A percentile compares a stretch with the other conserved stretches of the same genome.
These are phyloP conservation scores for Listronotus bonariensis DNA, from an alignment of 1,140 invertebrate genomes.

Conservation along the genomic window DNA sequence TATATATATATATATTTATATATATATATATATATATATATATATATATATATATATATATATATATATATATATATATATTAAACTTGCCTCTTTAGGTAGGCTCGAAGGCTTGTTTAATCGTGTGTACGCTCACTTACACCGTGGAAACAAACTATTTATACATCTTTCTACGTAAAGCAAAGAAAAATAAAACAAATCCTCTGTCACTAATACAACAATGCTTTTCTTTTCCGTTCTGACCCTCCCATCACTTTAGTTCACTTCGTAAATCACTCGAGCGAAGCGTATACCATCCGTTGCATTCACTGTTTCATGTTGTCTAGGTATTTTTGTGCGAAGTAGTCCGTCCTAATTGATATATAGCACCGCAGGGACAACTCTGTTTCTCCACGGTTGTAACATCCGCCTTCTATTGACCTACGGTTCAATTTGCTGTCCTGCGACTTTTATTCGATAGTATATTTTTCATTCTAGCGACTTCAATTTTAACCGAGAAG, in stretches of 20 bases:
- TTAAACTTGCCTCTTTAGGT: too few species aligned
- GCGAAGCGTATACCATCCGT: constrained; percentile 32
- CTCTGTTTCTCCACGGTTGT: constrained; percentile 19
- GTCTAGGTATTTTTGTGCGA: constrained; percentile 36
- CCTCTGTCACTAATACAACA: too few species aligned
- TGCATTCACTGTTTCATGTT: constrained; percentile 40
- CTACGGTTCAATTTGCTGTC: constrained; percentile 38
- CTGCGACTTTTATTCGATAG: constrained; percentile 34
- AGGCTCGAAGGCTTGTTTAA: too few species aligned
- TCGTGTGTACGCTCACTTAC: too few species aligned
- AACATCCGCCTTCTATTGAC: constrained; percentile 39
- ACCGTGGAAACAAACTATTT: too few species aligned
- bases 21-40: too few species aligned
- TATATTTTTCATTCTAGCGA: constrained; percentile 11
- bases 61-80: too few species aligned
- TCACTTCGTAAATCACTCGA: constrained; percentile 37
- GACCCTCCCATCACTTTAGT: constrained; percentile 16
- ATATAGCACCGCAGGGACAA: constrained; percentile 45
- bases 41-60: too few species aligned
- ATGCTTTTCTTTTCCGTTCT: too few species aligned
- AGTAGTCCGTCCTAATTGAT: constrained; percentile 42
- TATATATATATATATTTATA: too few species aligned
- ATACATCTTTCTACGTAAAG: too few species aligned
- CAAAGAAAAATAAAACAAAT: too few species aligned
- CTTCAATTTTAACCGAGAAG: background rate